These are phyloP conservation scores for Epizoanthus fatuus DNA, from an alignment of 92 coral and sea anemone genomes.

Conservation along the genomic window DNA sequence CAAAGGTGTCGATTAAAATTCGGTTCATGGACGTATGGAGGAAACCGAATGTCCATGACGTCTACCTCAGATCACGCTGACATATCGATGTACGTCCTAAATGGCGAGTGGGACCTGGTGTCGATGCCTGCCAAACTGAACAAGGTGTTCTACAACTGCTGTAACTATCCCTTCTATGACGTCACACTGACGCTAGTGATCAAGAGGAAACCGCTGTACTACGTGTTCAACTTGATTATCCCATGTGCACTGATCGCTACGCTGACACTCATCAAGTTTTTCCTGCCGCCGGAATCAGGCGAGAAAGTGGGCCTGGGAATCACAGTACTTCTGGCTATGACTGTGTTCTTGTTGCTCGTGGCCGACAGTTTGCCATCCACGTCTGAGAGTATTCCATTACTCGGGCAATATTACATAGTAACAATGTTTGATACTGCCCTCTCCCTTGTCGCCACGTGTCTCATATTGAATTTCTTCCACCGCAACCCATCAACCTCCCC, in stretches of 20 bases:
- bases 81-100: constrained; percentile 68
- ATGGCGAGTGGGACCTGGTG: constrained; percentile 88
- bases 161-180: constrained; percentile 71
- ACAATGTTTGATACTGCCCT: constrained; percentile 94
- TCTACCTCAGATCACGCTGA: constrained; percentile 79
- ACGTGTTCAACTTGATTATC: constrained; percentile 90
- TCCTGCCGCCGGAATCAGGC: constrained; percentile 95
- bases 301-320: constrained; percentile 95
- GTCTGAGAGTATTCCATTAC: constrained; percentile 87
- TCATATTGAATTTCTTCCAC: constrained; percentile 87
- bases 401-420: constrained; percentile 90
- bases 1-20: constrained; percentile 92
- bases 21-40: constrained; percentile 96
- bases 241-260: constrained; percentile 95
- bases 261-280: constrained; percentile 82
- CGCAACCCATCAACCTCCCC: constrained; percentile 95
- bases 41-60: constrained; percentile 84
- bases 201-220: constrained; percentile 88
- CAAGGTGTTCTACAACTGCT: constrained; percentile 81
- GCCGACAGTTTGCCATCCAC: constrained; percentile 96
- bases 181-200: constrained; percentile 83
- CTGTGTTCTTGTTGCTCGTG: constrained; percentile 90
- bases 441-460: constrained; percentile 90
- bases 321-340: constrained; percentile 96
- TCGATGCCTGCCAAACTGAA: constrained; percentile 79